Conservation (phyloP, 2,113 vertebrate species). For the Ginglymostoma cirratum region DNA sequence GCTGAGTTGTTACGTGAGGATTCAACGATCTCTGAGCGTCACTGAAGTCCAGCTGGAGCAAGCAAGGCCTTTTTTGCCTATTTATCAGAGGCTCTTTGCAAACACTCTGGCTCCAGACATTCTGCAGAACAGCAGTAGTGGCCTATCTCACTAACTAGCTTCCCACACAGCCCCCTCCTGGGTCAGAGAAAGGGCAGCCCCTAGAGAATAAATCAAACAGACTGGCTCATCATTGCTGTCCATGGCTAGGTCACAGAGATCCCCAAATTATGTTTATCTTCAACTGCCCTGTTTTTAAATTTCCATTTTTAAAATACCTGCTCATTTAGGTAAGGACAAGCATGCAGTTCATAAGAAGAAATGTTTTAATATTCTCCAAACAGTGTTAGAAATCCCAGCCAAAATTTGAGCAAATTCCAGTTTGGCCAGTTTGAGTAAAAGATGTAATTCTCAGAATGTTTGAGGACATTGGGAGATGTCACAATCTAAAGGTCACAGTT, state of each 20-base stretch:
- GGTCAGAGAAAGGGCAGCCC: constrained; percentile 59
- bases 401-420: constrained; percentile 9
- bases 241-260: constrained; percentile 7
- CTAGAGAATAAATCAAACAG: constrained; percentile 62
- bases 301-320: neutral
- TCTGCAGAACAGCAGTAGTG: constrained; percentile 52
- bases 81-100: constrained; percentile 56
- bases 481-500: neutral
- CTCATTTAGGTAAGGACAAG: neutral
- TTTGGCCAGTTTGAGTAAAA: constrained; percentile 12
- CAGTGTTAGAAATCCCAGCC: neutral
- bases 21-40: constrained; percentile 39
- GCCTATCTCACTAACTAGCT: constrained; percentile 56
- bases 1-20: constrained; percentile 28
- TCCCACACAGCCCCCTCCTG: constrained; percentile 57
- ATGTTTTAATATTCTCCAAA: neutral
- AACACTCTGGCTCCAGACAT: constrained; percentile 55
- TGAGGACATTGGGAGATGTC: neutral
- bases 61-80: constrained; percentile 45
- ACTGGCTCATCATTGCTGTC: constrained; percentile 52
- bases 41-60: constrained; percentile 46
- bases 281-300: neutral
- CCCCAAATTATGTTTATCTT: constrained; percentile 31
- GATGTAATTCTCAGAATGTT: neutral
- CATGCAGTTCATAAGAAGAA: neutral